phyloP scores from a whole-genome alignment of 1,140 invertebrate species.

The Micrasema minimum region DNA sequence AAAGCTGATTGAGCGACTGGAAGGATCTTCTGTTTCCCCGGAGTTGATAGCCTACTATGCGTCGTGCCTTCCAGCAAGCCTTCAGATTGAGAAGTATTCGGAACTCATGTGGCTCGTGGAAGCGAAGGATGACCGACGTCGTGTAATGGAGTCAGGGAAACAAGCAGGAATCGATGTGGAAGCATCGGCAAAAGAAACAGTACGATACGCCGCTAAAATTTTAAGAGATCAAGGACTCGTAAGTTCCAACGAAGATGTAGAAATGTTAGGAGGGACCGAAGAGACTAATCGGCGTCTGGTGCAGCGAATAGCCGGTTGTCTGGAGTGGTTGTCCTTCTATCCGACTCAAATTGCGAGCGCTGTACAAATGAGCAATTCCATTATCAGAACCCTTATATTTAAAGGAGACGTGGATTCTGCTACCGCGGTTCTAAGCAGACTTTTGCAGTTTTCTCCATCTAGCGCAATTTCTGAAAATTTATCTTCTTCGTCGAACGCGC shows the following conservation, averaged over 20 bases:
- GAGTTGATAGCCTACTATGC: slow-evolving; percentile 86
- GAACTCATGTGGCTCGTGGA: slow-evolving; percentile 78
- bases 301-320: slow-evolving; percentile 67
- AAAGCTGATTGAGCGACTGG: slow-evolving; percentile 76
- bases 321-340: slow-evolving; percentile 91
- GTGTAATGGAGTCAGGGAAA: slow-evolving; percentile 63
- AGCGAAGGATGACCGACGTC: slow-evolving; percentile 69
- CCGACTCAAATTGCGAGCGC: slow-evolving; percentile 81
- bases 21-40: slow-evolving; percentile 68
- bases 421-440: slow-evolving; percentile 67
- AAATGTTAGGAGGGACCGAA: slow-evolving; percentile 55
- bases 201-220: slow-evolving; percentile 76
- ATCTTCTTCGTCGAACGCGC: slow-evolving; percentile 66
- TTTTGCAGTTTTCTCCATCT: slow-evolving; percentile 62
- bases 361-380: slow-evolving; percentile 87
- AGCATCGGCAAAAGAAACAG: slow-evolving; percentile 83
- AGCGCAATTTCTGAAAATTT: slow-evolving; percentile 56
- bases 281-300: slow-evolving; percentile 55
- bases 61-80: slow-evolving; percentile 75
- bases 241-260: slow-evolving; percentile 22
- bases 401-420: slow-evolving; percentile 65
- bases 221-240: slow-evolving; percentile 45
- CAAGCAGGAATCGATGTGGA: slow-evolving; percentile 84
- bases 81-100: slow-evolving; percentile 83
- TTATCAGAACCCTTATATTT: slow-evolving; percentile 82